Evolutionary conservation across 2,113 vertebrate genomes (phyloP).

Genomic region (Cryptotis parvus): DNA sequence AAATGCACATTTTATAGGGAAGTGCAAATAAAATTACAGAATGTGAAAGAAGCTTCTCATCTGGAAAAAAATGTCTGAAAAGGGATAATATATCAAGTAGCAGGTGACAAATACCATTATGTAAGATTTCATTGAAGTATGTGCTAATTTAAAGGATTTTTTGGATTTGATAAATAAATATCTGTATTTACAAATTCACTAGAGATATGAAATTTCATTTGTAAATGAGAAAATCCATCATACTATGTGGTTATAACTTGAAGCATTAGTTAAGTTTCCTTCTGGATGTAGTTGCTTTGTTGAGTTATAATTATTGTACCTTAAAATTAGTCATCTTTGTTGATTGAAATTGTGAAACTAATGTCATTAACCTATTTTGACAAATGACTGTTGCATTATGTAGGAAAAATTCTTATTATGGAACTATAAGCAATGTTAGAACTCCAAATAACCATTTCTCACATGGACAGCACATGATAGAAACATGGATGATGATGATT

Average conservation of each 20-base stretch:
- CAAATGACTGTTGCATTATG: background rate
- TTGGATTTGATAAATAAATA: background rate
- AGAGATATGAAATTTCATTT: slow-evolving; percentile 25
- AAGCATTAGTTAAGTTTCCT: slow-evolving; percentile 27
- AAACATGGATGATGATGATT: too few species aligned
- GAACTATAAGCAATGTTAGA: slow-evolving; percentile 9
- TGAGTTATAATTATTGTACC: slow-evolving; percentile 11
- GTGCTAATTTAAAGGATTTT: slow-evolving; percentile 45
- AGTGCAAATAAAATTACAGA: slow-evolving; percentile 56
- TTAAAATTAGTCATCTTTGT: background rate
- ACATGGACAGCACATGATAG: slow-evolving; percentile 10
- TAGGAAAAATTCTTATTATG: slow-evolving; percentile 27
- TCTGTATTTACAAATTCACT: background rate
- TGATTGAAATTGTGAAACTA: background rate
- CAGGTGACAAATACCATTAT: slow-evolving; percentile 12
- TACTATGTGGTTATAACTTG: background rate
- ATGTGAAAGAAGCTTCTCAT: slow-evolving; percentile 50
- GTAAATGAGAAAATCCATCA: slow-evolving; percentile 14
- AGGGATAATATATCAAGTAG: slow-evolving; percentile 8
- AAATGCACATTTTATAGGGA: slow-evolving; percentile 61
- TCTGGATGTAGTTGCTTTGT: background rate
- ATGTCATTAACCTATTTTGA: background rate
- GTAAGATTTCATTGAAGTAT: background rate
- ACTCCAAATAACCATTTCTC: slow-evolving; percentile 44
- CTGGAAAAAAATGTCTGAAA: slow-evolving; percentile 28